Percentiles rank a stretch among this genome's conserved stretches.
phyloP scores from a whole-genome alignment of 2,113 vertebrate genomes.

The Spermophilus dauricus region DNA sequence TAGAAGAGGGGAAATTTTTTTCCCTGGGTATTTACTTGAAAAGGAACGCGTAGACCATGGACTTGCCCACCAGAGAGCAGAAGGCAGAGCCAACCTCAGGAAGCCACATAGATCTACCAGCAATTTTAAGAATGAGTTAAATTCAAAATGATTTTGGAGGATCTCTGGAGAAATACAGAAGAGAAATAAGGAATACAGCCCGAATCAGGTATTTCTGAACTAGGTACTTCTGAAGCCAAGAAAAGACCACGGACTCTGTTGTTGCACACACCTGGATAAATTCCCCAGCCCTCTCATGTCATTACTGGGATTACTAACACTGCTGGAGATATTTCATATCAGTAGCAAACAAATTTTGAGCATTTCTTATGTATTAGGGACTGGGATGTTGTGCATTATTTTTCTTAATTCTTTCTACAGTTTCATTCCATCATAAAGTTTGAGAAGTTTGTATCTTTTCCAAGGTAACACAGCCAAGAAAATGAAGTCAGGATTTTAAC shows the following conservation, averaged over 20 bases:
- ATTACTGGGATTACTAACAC: not conserved
- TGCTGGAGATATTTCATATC: not conserved
- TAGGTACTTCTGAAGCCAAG: not conserved
- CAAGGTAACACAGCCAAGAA: not conserved
- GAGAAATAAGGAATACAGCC: not conserved
- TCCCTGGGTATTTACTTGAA: not conserved
- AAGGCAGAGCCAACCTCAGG: not conserved
- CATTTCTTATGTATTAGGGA: not conserved
- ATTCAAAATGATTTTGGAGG: not conserved
- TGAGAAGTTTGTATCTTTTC: not conserved
- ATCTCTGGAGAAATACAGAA: not conserved
- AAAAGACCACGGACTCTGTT: not conserved
- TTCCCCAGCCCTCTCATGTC: accelerated
- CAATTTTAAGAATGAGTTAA: not conserved
- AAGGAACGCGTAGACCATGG: not conserved
- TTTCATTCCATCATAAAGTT: not conserved
- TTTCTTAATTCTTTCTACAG: not conserved
- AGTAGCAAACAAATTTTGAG: not conserved
- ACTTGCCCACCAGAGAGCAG: not conserved
- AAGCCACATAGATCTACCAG: not conserved
- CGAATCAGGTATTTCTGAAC: not conserved
- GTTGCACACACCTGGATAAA: not conserved
- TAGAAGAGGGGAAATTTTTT: too few species aligned
- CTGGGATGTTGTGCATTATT: not conserved
- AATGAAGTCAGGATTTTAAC: not conserved